phyloP scores from a whole-genome alignment of 2,113 vertebrate species.

The Takifugu bimaculatus region DNA sequence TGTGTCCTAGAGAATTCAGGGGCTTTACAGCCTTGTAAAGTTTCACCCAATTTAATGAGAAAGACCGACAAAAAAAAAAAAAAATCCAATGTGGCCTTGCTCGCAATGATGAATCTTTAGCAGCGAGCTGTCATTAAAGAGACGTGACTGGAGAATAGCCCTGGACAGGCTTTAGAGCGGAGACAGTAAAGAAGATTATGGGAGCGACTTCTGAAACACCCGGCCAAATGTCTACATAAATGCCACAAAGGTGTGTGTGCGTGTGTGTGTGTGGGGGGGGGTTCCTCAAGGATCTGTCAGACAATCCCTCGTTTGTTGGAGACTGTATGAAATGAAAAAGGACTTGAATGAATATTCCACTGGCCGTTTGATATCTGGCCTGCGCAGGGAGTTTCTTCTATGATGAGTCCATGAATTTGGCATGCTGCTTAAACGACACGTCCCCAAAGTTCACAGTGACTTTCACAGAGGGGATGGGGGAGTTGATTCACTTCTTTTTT shows the following conservation, averaged over 20 bases:
- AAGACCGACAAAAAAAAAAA: conserved; percentile 24
- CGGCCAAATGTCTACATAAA: conserved; percentile 43
- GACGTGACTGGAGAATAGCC: conserved; percentile 42
- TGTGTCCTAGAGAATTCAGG: neutral
- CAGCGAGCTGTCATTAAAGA: conserved; percentile 44
- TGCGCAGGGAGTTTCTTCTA: conserved; percentile 23
- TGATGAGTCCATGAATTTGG: conserved; percentile 23
- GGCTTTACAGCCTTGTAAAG: conserved; percentile 28
- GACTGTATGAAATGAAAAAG: conserved; percentile 1
- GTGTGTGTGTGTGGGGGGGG: neutral
- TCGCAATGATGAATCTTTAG: conserved; percentile 27
- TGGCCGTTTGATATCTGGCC: conserved; percentile 20
- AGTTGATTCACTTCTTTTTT: neutral
- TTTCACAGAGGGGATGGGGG: conserved; percentile 16
- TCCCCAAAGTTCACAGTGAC: conserved; percentile 12
- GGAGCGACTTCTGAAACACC: conserved; percentile 44
- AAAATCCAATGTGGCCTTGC: neutral
- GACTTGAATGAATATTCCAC: conserved; percentile 31
- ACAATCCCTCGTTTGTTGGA: conserved; percentile 3
- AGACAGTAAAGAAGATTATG: conserved; percentile 49
- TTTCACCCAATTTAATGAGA: conserved; percentile 30
- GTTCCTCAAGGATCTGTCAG: conserved; percentile 18
- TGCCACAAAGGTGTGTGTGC: conserved; percentile 29
- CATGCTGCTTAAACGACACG: conserved; percentile 31
- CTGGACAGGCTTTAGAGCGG: conserved; percentile 24